Evolutionary conservation across 2,888 invertebrate genomes (phyloP).

Genomic region (Oxystoma pomonae): DNA sequence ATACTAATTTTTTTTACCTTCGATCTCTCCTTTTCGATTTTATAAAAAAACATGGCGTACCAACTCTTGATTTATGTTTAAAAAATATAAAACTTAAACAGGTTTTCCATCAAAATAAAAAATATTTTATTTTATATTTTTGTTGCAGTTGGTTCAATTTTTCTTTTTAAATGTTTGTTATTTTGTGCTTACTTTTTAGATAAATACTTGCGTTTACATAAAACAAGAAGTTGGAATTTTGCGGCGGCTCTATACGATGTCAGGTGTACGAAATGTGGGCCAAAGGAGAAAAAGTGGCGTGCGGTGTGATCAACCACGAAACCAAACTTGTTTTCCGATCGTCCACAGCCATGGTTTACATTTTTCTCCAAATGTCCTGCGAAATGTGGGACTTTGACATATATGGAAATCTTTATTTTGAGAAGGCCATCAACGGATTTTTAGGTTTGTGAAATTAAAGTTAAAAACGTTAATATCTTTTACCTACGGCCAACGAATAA

Average conservation of each 20-base stretch:
- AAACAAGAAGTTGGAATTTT: conserved; percentile 95
- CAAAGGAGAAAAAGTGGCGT: conserved; percentile 88
- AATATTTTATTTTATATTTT: too few species aligned
- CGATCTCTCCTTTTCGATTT: too few species aligned
- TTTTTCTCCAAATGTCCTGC: conserved; percentile 97
- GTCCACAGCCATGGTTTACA: conserved; percentile 94
- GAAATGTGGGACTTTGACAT: conserved; percentile 99
- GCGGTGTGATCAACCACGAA: conserved; percentile 91
- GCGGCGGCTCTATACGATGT: conserved; percentile 77
- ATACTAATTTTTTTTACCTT: too few species aligned
- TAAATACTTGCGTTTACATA: conserved; percentile 86
- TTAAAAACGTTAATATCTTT: too few species aligned
- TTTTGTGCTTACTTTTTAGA: too few species aligned
- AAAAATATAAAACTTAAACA: too few species aligned
- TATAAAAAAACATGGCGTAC: too few species aligned
- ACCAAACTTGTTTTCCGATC: conserved; percentile 96
- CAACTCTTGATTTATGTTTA: too few species aligned
- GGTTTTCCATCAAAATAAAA: too few species aligned
- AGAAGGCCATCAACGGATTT: conserved; percentile 96
- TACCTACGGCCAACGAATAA: too few species aligned
- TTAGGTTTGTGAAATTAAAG: not conserved
- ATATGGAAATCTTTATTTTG: conserved; percentile 97
- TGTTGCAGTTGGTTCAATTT: too few species aligned
- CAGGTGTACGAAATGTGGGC: conserved; percentile 97
- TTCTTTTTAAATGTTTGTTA: too few species aligned